These are phyloP conservation scores for Aptenodytes patagonicus DNA, from an alignment of 2,113 vertebrate species.

Conservation along the genomic window DNA sequence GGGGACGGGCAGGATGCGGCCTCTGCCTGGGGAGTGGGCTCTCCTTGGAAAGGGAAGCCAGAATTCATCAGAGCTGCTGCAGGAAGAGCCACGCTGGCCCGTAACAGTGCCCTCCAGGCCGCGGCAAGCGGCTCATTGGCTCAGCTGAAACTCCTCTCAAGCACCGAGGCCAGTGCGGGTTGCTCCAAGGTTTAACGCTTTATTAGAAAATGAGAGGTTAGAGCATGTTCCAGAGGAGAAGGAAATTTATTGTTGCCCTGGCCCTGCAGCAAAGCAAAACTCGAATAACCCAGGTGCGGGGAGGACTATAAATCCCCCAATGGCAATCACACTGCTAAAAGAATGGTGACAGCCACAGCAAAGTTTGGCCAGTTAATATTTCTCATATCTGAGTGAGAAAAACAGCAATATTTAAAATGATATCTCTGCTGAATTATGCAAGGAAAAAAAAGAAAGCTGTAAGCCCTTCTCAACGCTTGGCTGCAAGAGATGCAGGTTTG, in stretches of 20 bases:
- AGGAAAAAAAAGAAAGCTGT: not conserved
- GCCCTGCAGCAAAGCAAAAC: constrained; percentile 33
- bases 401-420: constrained; percentile 36
- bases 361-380: constrained; percentile 52
- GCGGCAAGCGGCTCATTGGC: not conserved
- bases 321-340: constrained; percentile 18
- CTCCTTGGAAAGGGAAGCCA: not conserved
- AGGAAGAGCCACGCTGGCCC: fast-evolving
- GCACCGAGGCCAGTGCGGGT: not conserved
- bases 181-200: constrained; percentile 4
- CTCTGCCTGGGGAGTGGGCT: not conserved
- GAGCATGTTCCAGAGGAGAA: constrained; percentile 41
- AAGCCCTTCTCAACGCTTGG: fast-evolving
- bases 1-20: fast-evolving
- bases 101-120: not conserved
- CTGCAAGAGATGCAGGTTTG: not conserved
- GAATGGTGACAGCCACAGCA: constrained; percentile 39
- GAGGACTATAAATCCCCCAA: constrained; percentile 2
- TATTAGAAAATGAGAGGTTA: constrained; percentile 60
- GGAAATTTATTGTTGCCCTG: constrained; percentile 40
- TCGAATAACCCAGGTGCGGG: not conserved
- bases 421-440: not conserved
- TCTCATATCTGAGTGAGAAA: constrained; percentile 33
- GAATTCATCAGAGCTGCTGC: fast-evolving
- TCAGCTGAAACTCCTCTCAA: not conserved